Percentiles rank a stretch among this genome's conserved stretches.
Evolutionary conservation across 2,888 invertebrate genomes (phyloP).

Genomic region (Cosmorhoe ocellata): DNA sequence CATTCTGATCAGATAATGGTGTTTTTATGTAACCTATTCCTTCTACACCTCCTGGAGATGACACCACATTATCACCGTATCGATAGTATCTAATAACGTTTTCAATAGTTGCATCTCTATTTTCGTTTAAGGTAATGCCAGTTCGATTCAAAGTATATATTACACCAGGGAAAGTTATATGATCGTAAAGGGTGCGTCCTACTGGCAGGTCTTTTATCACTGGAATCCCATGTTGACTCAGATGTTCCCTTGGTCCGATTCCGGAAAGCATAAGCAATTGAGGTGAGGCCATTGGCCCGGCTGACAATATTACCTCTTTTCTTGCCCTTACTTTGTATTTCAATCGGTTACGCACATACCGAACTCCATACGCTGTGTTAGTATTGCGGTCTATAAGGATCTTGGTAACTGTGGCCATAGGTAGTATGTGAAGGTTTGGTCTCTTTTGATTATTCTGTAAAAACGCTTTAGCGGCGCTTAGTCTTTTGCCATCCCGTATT

Average conservation of each 20-base stretch:
- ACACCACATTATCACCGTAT: constrained; percentile 67
- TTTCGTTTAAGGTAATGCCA: constrained; percentile 50
- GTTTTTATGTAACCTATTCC: constrained; percentile 85
- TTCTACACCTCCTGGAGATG: constrained; percentile 83
- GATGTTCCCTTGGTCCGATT: constrained; percentile 83
- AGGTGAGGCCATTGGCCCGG: constrained; percentile 90
- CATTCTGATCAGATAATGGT: constrained; percentile 70
- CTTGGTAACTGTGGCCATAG: constrained; percentile 78
- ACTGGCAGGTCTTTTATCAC: constrained; percentile 84
- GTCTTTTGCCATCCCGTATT: constrained; percentile 80
- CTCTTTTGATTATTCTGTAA: constrained; percentile 77
- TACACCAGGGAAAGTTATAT: constrained; percentile 84
- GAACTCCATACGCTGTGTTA: constrained; percentile 79
- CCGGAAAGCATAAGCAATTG: constrained; percentile 92
- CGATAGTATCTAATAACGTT: constrained; percentile 51
- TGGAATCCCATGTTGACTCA: constrained; percentile 76
- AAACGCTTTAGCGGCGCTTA: constrained; percentile 84
- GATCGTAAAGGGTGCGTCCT: constrained; percentile 85
- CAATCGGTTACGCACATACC: constrained; percentile 70
- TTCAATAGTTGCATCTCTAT: constrained; percentile 40
- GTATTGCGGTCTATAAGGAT: constrained; percentile 76
- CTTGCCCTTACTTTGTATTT: constrained; percentile 75
- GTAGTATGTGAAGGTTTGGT: constrained; percentile 81
- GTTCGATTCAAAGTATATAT: constrained; percentile 82
- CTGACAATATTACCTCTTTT: constrained; percentile 88